A percentile compares a stretch with the other conserved stretches of the same genome.
phyloP scores from a whole-genome alignment of 2,888 invertebrate species.

The Euzophera pinguis region DNA sequence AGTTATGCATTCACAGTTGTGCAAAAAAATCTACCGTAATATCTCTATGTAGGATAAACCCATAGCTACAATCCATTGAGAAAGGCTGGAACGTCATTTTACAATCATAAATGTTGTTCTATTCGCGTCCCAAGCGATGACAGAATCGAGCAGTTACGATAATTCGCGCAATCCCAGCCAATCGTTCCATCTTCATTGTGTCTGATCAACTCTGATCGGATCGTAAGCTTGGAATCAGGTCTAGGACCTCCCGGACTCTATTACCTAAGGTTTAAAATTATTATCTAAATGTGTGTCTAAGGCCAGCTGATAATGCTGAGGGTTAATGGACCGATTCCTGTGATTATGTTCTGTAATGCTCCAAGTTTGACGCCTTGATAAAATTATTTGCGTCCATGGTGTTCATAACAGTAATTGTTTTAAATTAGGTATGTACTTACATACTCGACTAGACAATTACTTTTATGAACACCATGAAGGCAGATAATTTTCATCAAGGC shows the following conservation, averaged over 20 bases:
- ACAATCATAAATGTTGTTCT: not conserved
- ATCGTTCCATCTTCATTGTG: slow-evolving; percentile 16
- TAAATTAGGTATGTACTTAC: no score
- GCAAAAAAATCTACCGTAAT: no score
- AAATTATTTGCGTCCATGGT: not conserved
- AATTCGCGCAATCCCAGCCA: not conserved
- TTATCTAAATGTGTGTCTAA: not conserved
- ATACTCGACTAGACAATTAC: no score
- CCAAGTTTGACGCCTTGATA: not conserved
- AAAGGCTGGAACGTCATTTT: no score
- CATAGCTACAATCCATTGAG: no score
- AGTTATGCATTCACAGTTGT: no score
- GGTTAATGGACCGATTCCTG: not conserved
- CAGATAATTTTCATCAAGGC: no score
- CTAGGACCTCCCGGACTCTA: slow-evolving; percentile 1
- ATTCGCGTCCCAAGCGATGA: not conserved
- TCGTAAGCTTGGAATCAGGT: not conserved
- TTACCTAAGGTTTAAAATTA: not conserved
- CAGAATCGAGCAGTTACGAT: slow-evolving; percentile 11
- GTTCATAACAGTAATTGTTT: no score
- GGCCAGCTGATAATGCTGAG: not conserved
- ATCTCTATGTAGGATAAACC: no score
- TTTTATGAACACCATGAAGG: no score
- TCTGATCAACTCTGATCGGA: slow-evolving; percentile 14
- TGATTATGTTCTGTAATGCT: not conserved